Conservation (phyloP, 1,140 invertebrate genomes). For the Venturia canescens region DNA sequence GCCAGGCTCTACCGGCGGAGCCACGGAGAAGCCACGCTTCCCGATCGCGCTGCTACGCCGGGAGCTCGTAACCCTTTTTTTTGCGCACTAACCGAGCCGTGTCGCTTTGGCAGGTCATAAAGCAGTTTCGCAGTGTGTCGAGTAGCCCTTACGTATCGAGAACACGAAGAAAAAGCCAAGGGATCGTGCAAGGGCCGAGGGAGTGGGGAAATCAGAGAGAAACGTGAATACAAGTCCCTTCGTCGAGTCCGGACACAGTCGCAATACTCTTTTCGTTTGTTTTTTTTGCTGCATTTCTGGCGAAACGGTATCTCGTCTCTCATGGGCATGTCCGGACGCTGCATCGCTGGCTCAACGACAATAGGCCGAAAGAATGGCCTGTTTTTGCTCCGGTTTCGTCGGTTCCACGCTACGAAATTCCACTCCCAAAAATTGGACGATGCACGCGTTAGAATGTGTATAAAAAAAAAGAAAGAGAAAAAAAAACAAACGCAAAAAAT, state of each 20-base stretch:
- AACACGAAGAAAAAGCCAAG: not conserved
- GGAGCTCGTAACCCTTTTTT: slow-evolving; percentile 62
- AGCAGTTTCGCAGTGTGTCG: slow-evolving; percentile 36
- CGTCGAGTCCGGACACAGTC: slow-evolving; percentile 7
- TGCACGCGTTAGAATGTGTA: not conserved
- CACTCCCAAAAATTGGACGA: no score
- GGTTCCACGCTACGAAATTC: not conserved
- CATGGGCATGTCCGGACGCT: not conserved
- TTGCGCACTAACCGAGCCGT: slow-evolving; percentile 50
- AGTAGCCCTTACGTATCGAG: slow-evolving; percentile 14
- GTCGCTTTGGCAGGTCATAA: slow-evolving; percentile 52
- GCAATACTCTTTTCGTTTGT: slow-evolving; percentile 15
- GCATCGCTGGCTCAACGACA: slow-evolving; percentile 23
- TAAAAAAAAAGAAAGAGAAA: slow-evolving; percentile 27
- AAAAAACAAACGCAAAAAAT: slow-evolving; percentile 36
- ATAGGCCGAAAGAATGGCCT: slow-evolving; percentile 2
- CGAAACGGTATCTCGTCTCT: slow-evolving; percentile 40
- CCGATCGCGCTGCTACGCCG: slow-evolving; percentile 54
- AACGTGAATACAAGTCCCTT: not conserved
- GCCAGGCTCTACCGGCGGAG: not conserved
- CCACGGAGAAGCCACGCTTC: slow-evolving; percentile 10
- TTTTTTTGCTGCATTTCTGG: slow-evolving; percentile 17
- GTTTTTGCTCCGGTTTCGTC: slow-evolving; percentile 46
- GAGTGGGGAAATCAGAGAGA: not conserved
- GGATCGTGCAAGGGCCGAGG: not conserved